Base-by-base conservation (phyloP, 2,113 vertebrate genomes). In the Galemys pyrenaicus region DNA sequence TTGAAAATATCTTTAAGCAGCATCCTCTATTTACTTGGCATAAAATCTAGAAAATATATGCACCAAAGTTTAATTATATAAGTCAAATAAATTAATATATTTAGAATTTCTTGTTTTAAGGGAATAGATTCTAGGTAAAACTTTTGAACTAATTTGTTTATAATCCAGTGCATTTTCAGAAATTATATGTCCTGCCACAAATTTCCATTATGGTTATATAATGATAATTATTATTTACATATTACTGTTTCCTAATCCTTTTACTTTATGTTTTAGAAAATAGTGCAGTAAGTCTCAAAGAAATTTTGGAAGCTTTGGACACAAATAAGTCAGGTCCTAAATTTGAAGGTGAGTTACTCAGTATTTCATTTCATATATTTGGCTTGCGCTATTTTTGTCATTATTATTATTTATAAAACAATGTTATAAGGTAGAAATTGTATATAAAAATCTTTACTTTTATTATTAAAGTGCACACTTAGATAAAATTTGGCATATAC, bases 271-370 rank as follows among this genome's bases (percentile, higher is more conserved):
- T 95, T 91, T 84, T 77, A 95, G 96, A 89, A 95, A 96, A 89
- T 77, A 60, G 35, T 62, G 68, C 88, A 75, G 74, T 92, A 71
- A 94, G 74, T 92, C 80, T 94, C 67, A 89, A 91, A 71, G 41
- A 96, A 65, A 80, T 92, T 94, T 94, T 95, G 92, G 92, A 96
- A 51, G 75, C 49, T 81, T 85, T 94, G 62, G 44, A 64, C 44
- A 81, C 58, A 80, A 68, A 8, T 28, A 85, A 95, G 22, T 49
- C 84, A 94, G 67, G 32, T 70, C 51, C 94, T 75, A 8, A 70
- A 56, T 81, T 75, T 60, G 67, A 92, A 96, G 88, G 84, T 94
- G 39, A 39, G 96, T 85, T 22, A 74, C 7, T 83, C 35, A 54
- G 10, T 80, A 75, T 87, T 92, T 93, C 67, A 49, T 49, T 86